Evolutionary conservation across 1,140 invertebrate species (phyloP).

Genomic region (Drosophila ambigua): DNA sequence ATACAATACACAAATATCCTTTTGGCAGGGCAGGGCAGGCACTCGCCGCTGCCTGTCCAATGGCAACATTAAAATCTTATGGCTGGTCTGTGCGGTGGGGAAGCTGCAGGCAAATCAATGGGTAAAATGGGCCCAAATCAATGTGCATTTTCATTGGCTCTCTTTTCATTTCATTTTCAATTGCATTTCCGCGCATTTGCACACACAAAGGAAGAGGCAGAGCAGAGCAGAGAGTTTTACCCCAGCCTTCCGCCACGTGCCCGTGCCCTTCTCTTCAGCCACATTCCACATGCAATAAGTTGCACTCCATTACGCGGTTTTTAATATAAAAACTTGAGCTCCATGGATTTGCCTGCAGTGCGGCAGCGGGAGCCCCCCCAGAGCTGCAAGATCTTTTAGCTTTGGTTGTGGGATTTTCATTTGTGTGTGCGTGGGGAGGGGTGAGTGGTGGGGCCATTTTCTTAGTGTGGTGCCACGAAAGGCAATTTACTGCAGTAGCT

Average conservation of each 20-base stretch:
- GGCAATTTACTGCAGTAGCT: slow-evolving; percentile 41
- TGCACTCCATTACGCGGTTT: slow-evolving; percentile 72
- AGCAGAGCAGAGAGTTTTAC: not conserved
- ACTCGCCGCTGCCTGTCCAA: too few relatives aligned
- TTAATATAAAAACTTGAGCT: slow-evolving; percentile 53
- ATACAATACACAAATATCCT: too few relatives aligned
- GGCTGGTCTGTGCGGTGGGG: not conserved
- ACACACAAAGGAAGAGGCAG: slow-evolving; percentile 20
- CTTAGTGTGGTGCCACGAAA: slow-evolving; percentile 29
- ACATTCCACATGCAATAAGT: slow-evolving; percentile 65
- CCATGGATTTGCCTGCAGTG: not conserved
- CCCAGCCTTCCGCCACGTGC: too few relatives aligned
- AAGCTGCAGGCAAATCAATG: slow-evolving; percentile 2
- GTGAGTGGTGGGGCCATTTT: slow-evolving; percentile 2
- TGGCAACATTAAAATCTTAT: slow-evolving; percentile 6
- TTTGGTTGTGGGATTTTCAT: slow-evolving; percentile 32
- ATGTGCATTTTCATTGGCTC: slow-evolving; percentile 39
- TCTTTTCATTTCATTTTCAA: slow-evolving; percentile 53
- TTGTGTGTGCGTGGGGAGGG: not conserved
- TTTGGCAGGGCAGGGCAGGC: too few relatives aligned
- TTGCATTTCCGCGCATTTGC: slow-evolving; percentile 56
- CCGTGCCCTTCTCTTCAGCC: too few relatives aligned
- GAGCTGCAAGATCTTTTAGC: slow-evolving; percentile 1
- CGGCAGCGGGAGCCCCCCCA: not conserved
- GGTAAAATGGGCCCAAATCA: slow-evolving; percentile 19